Percentiles rank a stretch among this genome's conserved stretches.
phyloP scores from a whole-genome alignment of 1,140 invertebrate species.

The Papilio helenus region DNA sequence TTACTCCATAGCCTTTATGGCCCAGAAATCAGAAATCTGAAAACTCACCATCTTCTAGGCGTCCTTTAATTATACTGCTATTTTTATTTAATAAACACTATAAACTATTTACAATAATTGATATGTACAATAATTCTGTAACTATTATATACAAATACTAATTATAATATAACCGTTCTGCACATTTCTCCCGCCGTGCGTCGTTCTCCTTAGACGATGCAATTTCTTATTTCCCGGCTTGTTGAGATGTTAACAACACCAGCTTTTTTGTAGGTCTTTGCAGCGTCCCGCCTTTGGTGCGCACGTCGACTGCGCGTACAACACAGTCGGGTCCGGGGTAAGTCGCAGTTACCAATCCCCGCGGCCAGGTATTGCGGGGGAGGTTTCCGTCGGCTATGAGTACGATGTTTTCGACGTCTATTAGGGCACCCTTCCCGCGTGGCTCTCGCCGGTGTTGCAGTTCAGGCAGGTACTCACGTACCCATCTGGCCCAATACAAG shows the following conservation, averaged over 20 bases:
- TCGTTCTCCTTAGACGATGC: background rate
- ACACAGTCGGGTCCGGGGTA: constrained; percentile 55
- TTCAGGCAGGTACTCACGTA: constrained; percentile 52
- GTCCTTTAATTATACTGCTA: no score
- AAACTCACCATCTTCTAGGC: no score
- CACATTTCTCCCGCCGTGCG: background rate
- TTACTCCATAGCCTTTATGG: no score
- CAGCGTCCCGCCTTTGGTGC: constrained; percentile 52
- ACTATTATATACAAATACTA: no score
- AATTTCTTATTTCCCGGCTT: background rate
- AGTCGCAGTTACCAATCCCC: background rate
- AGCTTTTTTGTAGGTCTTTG: constrained; percentile 46
- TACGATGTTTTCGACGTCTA: background rate
- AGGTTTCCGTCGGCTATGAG: background rate
- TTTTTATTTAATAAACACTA: no score
- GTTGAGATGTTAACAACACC: constrained; percentile 27
- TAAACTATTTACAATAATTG: no score
- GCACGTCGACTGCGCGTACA: constrained; percentile 55
- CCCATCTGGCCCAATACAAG: constrained; percentile 44
- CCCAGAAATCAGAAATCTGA: no score
- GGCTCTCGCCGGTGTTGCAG: constrained; percentile 45
- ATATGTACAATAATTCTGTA: no score
- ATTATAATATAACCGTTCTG: no score
- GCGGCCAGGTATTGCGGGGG: background rate
- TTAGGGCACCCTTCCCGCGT: background rate